These are phyloP conservation scores for Paraescarpia echinospica DNA, from an alignment of 1,140 invertebrate species.

Conservation along the genomic window DNA sequence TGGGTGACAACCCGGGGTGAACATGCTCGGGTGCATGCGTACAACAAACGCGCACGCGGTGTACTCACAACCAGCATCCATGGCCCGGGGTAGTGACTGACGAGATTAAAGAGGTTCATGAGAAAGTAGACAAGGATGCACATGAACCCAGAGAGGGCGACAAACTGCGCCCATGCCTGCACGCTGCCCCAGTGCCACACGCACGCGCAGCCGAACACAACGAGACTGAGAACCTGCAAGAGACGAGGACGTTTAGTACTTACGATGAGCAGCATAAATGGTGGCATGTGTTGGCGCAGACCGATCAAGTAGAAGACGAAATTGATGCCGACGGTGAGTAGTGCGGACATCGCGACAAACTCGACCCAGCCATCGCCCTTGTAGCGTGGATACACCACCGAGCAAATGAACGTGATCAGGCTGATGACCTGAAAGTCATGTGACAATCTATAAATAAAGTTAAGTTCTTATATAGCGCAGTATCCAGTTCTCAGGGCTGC, in stretches of 20 bases:
- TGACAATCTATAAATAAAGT: constrained; percentile 25
- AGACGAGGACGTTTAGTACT: background rate
- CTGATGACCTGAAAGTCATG: constrained; percentile 68
- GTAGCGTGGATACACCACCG: constrained; percentile 64
- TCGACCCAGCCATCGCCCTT: constrained; percentile 69
- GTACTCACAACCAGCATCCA: constrained; percentile 80
- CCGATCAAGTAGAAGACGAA: constrained; percentile 82
- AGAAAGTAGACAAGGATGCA: constrained; percentile 77
- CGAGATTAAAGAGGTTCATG: constrained; percentile 81
- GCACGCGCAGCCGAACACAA: constrained; percentile 79
- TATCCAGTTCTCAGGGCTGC: too few species aligned
- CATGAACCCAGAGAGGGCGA: constrained; percentile 83
- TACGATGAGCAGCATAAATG: background rate
- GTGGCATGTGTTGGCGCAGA: constrained; percentile 69
- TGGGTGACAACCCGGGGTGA: background rate
- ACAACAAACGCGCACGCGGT: background rate
- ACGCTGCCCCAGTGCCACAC: constrained; percentile 40
- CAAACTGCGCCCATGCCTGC: constrained; percentile 73
- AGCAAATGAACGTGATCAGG: constrained; percentile 81
- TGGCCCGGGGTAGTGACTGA: constrained; percentile 76
- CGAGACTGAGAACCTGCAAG: constrained; percentile 72
- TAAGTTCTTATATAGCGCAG: too few species aligned
- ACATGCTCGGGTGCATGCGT: background rate
- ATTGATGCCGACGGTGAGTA: constrained; percentile 80
- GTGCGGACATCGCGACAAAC: constrained; percentile 79